A percentile compares a stretch with the other conserved stretches of the same genome.
phyloP scores from a whole-genome alignment of 1,140 invertebrate species.

The Calephelis nemesis region DNA sequence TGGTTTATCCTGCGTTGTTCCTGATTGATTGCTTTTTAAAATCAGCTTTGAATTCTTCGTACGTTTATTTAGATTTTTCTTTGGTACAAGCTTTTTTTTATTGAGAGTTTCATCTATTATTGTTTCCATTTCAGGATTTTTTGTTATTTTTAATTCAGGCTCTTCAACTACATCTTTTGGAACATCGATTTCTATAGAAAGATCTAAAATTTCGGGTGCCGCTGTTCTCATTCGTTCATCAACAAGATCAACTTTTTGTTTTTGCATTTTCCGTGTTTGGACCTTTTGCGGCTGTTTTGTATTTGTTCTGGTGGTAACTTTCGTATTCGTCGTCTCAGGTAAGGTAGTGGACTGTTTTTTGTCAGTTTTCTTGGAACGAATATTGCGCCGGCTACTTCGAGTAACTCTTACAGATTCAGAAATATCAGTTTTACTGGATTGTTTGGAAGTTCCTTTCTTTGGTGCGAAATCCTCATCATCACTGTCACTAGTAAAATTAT shows the following conservation, averaged over 20 bases:
- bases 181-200: constrained; percentile 41
- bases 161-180: constrained; percentile 23
- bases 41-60: constrained; percentile 24
- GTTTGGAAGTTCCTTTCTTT: constrained; percentile 34
- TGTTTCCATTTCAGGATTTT: constrained; percentile 45
- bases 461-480: constrained; percentile 50
- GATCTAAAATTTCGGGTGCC: constrained; percentile 41
- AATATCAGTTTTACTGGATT: constrained; percentile 13
- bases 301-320: constrained; percentile 21
- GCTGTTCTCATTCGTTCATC: constrained; percentile 55
- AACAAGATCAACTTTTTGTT: constrained; percentile 32
- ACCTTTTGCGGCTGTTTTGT: constrained; percentile 21
- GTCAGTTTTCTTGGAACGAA: not conserved
- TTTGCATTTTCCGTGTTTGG: constrained; percentile 22
- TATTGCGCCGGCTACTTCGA: constrained; percentile 19
- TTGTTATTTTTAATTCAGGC: constrained; percentile 29
- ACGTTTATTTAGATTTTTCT: constrained; percentile 28
- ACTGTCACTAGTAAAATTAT: constrained; percentile 58
- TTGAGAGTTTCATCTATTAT: constrained; percentile 34
- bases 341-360: not conserved
- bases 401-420: constrained; percentile 20
- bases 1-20: constrained; percentile 21
- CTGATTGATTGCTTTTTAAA: constrained; percentile 24
- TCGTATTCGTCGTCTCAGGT: constrained; percentile 28
- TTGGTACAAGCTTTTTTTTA: constrained; percentile 14